These are phyloP conservation scores for Galerucella nymphaeae DNA, from an alignment of 2,888 invertebrate species.

Conservation along the genomic window DNA sequence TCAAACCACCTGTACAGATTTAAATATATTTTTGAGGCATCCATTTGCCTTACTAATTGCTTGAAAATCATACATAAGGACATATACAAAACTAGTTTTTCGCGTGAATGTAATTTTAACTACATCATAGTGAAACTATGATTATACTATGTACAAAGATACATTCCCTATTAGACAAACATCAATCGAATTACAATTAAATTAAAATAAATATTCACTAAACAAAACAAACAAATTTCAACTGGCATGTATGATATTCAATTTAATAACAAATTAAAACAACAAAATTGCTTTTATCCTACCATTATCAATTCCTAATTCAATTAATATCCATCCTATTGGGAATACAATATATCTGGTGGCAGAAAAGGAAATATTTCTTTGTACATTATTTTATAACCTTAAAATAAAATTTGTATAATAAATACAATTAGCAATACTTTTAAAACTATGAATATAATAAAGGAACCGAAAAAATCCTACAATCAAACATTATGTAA, in stretches of 20 bases:
- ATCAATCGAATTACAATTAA: constrained; percentile 14
- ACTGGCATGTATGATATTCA: neutral
- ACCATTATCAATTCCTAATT: too few relatives aligned
- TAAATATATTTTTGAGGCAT: neutral
- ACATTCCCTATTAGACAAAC: constrained; percentile 18
- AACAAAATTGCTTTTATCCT: neutral
- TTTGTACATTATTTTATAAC: too few relatives aligned
- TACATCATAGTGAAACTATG: constrained; percentile 17
- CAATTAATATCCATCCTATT: too few relatives aligned
- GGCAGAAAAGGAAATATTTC: too few relatives aligned
- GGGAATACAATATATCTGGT: too few relatives aligned
- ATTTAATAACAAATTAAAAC: neutral
- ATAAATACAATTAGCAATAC: too few relatives aligned
- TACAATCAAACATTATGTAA: too few relatives aligned
- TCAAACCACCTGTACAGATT: neutral
- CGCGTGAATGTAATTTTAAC: constrained; percentile 3
- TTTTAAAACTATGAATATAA: too few relatives aligned
- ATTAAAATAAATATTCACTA: constrained; percentile 22
- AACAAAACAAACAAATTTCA: constrained; percentile 18
- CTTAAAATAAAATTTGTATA: too few relatives aligned
- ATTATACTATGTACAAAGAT: constrained; percentile 24
- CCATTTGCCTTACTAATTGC: constrained; percentile 10
- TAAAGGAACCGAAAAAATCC: too few relatives aligned
- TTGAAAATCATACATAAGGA: neutral
- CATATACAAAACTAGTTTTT: constrained; percentile 1